These are phyloP conservation scores for Julus scandinavius DNA, from an alignment of 2,888 invertebrate species.

Conservation along the genomic window DNA sequence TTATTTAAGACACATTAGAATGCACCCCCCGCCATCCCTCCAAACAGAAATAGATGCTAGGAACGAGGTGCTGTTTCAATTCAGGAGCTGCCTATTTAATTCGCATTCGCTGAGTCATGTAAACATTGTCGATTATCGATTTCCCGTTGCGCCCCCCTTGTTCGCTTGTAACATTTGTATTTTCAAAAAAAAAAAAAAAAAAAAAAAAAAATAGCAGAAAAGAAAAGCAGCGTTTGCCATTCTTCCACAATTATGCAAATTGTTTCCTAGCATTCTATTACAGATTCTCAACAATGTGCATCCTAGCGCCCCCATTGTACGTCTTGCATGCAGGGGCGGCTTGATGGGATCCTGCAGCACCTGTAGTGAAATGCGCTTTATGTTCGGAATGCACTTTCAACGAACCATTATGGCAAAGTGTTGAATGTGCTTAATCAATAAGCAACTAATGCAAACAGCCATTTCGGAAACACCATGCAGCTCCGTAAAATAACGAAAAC, in stretches of 20 bases:
- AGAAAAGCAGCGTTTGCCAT: conserved; percentile 29
- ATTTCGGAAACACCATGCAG: conserved; percentile 1
- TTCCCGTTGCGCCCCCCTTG: conserved; percentile 24
- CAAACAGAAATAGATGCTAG: background rate
- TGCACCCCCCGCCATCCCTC: background rate
- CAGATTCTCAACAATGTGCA: background rate
- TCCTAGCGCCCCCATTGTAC: background rate
- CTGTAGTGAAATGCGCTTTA: conserved; percentile 24
- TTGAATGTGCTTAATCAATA: conserved; percentile 13
- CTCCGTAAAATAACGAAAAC: background rate
- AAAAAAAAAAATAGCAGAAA: background rate
- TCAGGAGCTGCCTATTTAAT: conserved; percentile 34
- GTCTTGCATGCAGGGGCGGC: background rate
- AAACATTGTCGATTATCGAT: conserved; percentile 37
- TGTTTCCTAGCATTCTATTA: conserved; percentile 14
- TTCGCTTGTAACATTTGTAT: background rate
- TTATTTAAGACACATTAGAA: conserved; percentile 38
- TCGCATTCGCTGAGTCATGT: conserved; percentile 42
- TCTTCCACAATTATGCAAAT: conserved; percentile 38
- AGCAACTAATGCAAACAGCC: conserved; percentile 35
- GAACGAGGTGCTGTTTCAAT: conserved; percentile 1
- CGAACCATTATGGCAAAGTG: conserved; percentile 27
- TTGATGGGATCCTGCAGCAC: background rate
- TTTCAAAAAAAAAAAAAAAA: background rate
- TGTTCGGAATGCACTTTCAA: background rate